Evolutionary conservation across 1,140 invertebrate species (phyloP).

Genomic region (Bicyclus anynana): DNA sequence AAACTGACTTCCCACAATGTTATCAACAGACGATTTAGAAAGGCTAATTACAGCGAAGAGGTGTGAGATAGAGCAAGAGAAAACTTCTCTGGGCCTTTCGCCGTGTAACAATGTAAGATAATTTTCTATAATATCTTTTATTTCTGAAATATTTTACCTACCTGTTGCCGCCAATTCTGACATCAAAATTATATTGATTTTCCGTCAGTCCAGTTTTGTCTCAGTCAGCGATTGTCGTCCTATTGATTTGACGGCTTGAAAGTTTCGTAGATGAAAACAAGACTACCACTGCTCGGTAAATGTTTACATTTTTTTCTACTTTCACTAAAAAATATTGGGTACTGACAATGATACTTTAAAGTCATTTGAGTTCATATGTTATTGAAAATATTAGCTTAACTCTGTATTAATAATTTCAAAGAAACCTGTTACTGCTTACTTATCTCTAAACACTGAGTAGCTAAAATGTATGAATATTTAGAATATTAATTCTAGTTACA

Average conservation of each 20-base stretch:
- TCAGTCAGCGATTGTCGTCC: conserved; percentile 12
- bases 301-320: background rate
- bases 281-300: background rate
- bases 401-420: too few relatives aligned
- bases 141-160: background rate
- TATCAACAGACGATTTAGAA: conserved; percentile 65
- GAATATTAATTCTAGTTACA: too few relatives aligned
- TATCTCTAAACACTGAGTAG: too few relatives aligned
- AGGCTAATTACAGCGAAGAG: conserved; percentile 65
- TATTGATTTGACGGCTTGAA: conserved; percentile 16
- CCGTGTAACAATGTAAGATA: conserved; percentile 15
- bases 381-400: too few relatives aligned
- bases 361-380: too few relatives aligned
- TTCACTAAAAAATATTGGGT: too few relatives aligned
- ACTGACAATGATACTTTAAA: too few relatives aligned
- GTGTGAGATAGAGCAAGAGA: conserved; percentile 64
- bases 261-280: background rate
- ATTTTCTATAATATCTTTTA: background rate
- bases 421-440: too few relatives aligned
- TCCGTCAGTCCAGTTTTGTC: conserved; percentile 7
- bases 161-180: conserved; percentile 29
- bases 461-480: too few relatives aligned
- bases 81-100: conserved; percentile 50
- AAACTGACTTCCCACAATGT: conserved; percentile 50
- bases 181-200: conserved; percentile 18